A percentile compares a stretch with the other conserved stretches of the same genome.
Conservation (phyloP, 2,797 vertebrate species). For the Hydrolagus colliei region DNA sequence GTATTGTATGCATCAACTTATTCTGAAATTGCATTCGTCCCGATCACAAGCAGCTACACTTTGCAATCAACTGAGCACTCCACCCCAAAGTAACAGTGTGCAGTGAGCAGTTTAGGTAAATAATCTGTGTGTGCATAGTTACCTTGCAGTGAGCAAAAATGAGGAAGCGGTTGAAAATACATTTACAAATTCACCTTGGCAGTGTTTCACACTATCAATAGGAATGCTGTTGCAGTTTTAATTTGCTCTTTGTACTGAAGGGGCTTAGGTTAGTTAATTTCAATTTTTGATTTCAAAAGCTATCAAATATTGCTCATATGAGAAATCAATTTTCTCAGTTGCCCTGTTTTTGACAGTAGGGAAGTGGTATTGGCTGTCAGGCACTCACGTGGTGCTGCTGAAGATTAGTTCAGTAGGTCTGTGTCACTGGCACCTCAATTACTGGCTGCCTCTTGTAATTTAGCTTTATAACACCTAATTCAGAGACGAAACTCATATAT, state of each 20-base stretch:
- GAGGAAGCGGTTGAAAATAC: constrained; percentile 51
- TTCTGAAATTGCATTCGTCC: neutral
- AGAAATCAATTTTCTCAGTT: constrained; percentile 99
- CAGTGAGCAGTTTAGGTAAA: constrained; percentile 17
- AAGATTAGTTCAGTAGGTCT: constrained; percentile 97
- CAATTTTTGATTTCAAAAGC: constrained; percentile 99
- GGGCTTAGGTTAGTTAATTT: constrained; percentile 99
- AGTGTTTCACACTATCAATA: constrained; percentile 70
- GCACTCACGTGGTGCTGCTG: constrained; percentile 74
- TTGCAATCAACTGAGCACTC: neutral
- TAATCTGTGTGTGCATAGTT: constrained; percentile 20
- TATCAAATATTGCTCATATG: constrained; percentile 99
- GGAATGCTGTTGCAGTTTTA: constrained; percentile 84
- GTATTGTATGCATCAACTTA: neutral
- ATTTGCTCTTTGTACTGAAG: constrained; percentile 97
- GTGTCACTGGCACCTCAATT: constrained; percentile 97
- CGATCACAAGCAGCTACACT: neutral
- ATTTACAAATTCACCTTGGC: constrained; percentile 84
- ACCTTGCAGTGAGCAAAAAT: constrained; percentile 29
- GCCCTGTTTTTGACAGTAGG: constrained; percentile 80
- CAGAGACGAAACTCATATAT: constrained; percentile 98
- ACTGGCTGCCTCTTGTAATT: constrained; percentile 99
- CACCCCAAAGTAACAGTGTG: neutral
- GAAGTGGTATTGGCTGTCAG: constrained; percentile 71
- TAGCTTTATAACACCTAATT: constrained; percentile 99